phyloP scores from a whole-genome alignment of 1,140 invertebrate species.

The Idris sp. region DNA sequence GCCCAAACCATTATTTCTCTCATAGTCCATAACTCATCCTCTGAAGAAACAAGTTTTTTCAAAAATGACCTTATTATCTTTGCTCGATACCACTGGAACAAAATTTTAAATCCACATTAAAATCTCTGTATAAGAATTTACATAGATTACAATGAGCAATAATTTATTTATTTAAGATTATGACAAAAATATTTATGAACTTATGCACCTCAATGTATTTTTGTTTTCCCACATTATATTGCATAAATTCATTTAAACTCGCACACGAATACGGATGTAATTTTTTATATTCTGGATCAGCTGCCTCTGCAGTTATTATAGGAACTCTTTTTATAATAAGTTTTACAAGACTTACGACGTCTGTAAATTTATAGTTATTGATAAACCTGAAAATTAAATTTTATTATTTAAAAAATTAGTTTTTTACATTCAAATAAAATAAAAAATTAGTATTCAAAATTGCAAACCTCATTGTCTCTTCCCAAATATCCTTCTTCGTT shows the following conservation, averaged over 20 bases:
- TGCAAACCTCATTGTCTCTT: constrained; percentile 56
- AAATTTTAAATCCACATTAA: constrained; percentile 2
- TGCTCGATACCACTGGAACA: constrained; percentile 76
- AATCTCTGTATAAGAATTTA: background rate
- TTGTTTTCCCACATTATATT: constrained; percentile 78
- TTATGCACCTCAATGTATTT: constrained; percentile 76
- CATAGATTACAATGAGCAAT: background rate
- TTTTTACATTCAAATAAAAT: constrained; percentile 1
- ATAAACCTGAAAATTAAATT: constrained; percentile 48
- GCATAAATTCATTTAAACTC: constrained; percentile 75
- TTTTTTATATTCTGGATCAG: constrained; percentile 71
- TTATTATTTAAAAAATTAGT: too few relatives aligned
- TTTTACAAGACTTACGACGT: constrained; percentile 66
- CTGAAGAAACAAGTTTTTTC: constrained; percentile 63
- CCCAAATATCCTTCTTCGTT: constrained; percentile 65
- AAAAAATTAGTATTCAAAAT: background rate
- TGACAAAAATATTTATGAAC: too few relatives aligned
- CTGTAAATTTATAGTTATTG: constrained; percentile 35
- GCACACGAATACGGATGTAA: constrained; percentile 77
- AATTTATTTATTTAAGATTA: constrained; percentile 10
- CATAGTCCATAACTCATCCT: constrained; percentile 75
- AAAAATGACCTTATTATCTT: constrained; percentile 70
- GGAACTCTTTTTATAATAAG: constrained; percentile 71
- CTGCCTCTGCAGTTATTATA: constrained; percentile 68
- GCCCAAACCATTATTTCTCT: constrained; percentile 79